Percentiles rank a stretch among this genome's conserved stretches.
Evolutionary conservation across 1,140 invertebrate genomes (phyloP).

Genomic region (Ptiloglossa arizonensis): DNA sequence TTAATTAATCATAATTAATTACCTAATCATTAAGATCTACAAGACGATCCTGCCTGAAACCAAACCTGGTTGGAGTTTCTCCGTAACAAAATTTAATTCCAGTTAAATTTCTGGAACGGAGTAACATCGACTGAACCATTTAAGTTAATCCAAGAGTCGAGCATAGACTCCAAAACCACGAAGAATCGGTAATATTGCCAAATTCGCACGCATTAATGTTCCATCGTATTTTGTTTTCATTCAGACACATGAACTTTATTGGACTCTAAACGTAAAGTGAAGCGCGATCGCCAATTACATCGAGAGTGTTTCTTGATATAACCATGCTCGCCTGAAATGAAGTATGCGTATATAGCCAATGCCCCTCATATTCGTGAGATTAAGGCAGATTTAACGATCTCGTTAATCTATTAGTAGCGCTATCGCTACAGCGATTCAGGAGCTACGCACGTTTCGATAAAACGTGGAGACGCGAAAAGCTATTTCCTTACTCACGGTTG

Average conservation of each 20-base stretch:
- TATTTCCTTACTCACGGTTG: not conserved
- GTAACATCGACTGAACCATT: not conserved
- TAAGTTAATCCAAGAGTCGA: conserved; percentile 3
- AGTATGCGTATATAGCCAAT: not conserved
- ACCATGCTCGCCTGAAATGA: not conserved
- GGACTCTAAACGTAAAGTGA: conserved; percentile 49
- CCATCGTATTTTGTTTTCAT: conserved; percentile 46
- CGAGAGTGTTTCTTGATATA: conserved; percentile 38
- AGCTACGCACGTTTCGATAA: not conserved
- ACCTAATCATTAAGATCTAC: too few relatives aligned
- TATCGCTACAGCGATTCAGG: not conserved
- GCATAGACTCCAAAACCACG: too few relatives aligned
- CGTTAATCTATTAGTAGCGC: conserved; percentile 55
- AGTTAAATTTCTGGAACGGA: not conserved
- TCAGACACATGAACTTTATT: conserved; percentile 45
- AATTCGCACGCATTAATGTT: not conserved
- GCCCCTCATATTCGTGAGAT: conserved; percentile 50
- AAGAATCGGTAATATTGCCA: not conserved
- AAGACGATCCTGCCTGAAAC: too few relatives aligned
- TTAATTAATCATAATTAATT: too few relatives aligned
- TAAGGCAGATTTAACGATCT: conserved; percentile 56
- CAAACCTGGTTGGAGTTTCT: too few relatives aligned
- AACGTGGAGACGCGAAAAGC: not conserved
- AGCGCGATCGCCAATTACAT: conserved; percentile 56
- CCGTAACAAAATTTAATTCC: too few relatives aligned